phyloP scores from a whole-genome alignment of 2,888 invertebrate genomes.

The Tetropium fuscum region DNA sequence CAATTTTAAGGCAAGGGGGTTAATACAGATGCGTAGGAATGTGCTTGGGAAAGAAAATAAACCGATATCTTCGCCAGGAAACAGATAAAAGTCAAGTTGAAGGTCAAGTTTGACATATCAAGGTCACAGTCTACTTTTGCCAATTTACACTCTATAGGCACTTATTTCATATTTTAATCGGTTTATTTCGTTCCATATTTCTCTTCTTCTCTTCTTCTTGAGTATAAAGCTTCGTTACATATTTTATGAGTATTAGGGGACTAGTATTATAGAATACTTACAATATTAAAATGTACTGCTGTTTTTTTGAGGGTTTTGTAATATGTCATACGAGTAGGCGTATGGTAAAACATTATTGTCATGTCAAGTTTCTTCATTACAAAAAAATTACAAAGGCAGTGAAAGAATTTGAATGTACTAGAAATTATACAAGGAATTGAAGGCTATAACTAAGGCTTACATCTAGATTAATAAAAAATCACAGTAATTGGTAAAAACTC shows the following conservation, averaged over 20 bases:
- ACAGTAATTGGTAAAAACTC: conserved; percentile 43
- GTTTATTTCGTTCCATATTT: conserved; percentile 30
- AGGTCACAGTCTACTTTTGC: conserved; percentile 4
- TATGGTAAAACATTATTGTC: conserved; percentile 42
- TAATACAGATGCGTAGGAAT: conserved; percentile 41
- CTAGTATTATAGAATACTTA: conserved; percentile 39
- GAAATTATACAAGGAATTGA: conserved; percentile 17
- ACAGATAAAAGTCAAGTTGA: conserved; percentile 1
- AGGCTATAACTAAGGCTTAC: conserved; percentile 32
- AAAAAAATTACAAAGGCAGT: conserved; percentile 40
- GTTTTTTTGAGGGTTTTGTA: conserved; percentile 16
- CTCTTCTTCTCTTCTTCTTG: conserved; percentile 28
- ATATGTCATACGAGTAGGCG: conserved; percentile 22
- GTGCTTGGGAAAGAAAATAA: conserved; percentile 35
- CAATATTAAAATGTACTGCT: conserved; percentile 29
- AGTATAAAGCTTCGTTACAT: conserved; percentile 40
- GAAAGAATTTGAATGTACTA: conserved; percentile 29
- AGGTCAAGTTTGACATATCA: conserved; percentile 2
- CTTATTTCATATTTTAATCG: conserved; percentile 25
- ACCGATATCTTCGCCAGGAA: conserved; percentile 27
- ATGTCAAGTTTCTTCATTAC: conserved; percentile 30
- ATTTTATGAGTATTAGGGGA: conserved; percentile 40
- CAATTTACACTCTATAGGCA: conserved; percentile 18
- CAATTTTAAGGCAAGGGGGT: conserved; percentile 39
- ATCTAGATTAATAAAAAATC: conserved; percentile 36